These are phyloP conservation scores for Emydura subglobosa DNA, from an alignment of 2,113 vertebrate genomes.

Conservation along the genomic window DNA sequence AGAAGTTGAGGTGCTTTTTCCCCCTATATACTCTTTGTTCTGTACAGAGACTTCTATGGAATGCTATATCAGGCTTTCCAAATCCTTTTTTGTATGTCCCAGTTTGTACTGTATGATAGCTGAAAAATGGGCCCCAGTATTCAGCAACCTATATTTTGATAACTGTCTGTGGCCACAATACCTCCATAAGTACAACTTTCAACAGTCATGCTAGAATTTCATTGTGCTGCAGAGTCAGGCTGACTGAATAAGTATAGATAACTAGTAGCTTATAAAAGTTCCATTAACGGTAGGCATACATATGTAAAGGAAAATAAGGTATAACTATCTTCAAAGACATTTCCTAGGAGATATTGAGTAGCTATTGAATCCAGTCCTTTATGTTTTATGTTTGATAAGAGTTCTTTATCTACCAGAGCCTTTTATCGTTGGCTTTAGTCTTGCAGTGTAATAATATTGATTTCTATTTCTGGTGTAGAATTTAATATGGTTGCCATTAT, in stretches of 20 bases:
- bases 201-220: conserved; percentile 39
- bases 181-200: conserved; percentile 58
- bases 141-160: conserved; percentile 42
- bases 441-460: conserved; percentile 68
- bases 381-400: background rate
- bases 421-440: conserved; percentile 68
- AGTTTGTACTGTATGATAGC: conserved; percentile 42
- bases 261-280: conserved; percentile 39
- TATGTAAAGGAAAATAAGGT: conserved; percentile 56
- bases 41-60: background rate
- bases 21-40: background rate
- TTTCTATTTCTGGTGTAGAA: conserved; percentile 65
- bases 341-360: conserved; percentile 8
- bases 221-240: conserved; percentile 37
- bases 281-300: conserved; percentile 24
- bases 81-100: conserved; percentile 17
- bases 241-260: conserved; percentile 46
- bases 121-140: conserved; percentile 26
- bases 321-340: conserved; percentile 13
- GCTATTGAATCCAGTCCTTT: background rate
- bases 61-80: background rate
- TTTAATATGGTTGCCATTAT: conserved; percentile 36
- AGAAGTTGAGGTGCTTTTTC: background rate
- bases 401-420: conserved; percentile 67
- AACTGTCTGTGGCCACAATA: conserved; percentile 49